phyloP scores from a whole-genome alignment of 2,113 vertebrate species.

The Butorides virescens region DNA sequence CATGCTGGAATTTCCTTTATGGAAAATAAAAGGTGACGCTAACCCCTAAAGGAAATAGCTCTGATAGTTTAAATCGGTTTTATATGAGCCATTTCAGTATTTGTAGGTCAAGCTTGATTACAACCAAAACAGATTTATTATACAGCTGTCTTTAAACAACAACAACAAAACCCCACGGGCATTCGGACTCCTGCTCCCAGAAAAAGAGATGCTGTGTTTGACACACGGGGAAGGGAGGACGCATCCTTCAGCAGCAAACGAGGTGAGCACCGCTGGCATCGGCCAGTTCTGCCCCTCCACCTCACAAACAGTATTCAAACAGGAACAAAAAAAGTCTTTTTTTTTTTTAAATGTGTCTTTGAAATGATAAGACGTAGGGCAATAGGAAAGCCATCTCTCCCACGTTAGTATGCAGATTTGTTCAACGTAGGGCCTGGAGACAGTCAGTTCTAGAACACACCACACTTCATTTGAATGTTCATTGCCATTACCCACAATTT shows the following conservation, averaged over 20 bases:
- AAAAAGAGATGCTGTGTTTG: neutral
- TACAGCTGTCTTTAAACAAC: neutral
- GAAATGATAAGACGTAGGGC: neutral
- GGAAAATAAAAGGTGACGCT: slow-evolving; percentile 23
- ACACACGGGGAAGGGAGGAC: neutral
- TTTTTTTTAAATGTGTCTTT: neutral
- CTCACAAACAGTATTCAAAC: neutral
- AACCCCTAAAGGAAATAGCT: neutral
- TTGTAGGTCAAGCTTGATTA: slow-evolving; percentile 17
- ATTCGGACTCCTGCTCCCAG: neutral
- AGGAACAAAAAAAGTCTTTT: neutral
- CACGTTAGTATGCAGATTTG: neutral
- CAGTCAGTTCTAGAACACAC: neutral
- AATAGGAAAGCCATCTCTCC: neutral
- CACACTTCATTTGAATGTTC: neutral
- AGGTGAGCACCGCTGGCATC: neutral
- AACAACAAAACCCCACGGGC: neutral
- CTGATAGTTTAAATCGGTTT: neutral
- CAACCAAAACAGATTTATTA: neutral
- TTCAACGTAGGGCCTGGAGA: neutral
- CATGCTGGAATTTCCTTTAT: neutral
- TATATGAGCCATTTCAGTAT: neutral
- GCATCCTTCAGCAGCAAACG: neutral
- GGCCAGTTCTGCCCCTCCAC: neutral
- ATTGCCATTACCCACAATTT: neutral